Conservation (phyloP, 2,888 invertebrate species). For the Endotricha flammealis region DNA sequence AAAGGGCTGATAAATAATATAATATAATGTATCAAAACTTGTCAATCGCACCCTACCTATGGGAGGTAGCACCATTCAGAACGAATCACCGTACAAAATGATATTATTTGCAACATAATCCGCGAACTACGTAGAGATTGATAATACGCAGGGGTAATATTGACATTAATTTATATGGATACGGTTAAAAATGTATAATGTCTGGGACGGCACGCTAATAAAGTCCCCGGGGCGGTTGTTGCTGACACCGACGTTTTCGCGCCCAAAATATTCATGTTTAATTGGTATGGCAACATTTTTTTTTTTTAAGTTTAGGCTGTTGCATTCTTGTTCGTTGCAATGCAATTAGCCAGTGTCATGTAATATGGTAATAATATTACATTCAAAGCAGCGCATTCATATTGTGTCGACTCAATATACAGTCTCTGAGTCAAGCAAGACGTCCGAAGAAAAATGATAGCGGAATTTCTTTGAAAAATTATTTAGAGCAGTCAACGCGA, state of each 20-base stretch:
- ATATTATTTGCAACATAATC: constrained; percentile 78
- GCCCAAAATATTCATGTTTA: constrained; percentile 30
- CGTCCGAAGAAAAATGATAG: too few species aligned
- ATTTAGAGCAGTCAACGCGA: too few species aligned
- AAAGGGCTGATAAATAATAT: too few species aligned
- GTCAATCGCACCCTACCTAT: constrained; percentile 21
- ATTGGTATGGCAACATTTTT: constrained; percentile 8
- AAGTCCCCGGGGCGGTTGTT: constrained; percentile 57
- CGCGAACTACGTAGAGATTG: constrained; percentile 76
- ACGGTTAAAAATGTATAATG: constrained; percentile 78
- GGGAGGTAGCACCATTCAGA: constrained; percentile 68
- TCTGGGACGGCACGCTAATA: constrained; percentile 66
- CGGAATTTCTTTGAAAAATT: too few species aligned
- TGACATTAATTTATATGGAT: constrained; percentile 78
- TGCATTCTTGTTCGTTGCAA: too few species aligned
- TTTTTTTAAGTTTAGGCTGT: too few species aligned
- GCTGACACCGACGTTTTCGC: constrained; percentile 40
- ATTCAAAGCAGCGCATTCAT: too few species aligned
- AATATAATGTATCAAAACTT: constrained; percentile 37
- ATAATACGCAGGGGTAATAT: constrained; percentile 74
- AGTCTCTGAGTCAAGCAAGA: too few species aligned
- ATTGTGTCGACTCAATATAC: too few species aligned
- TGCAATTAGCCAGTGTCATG: too few species aligned
- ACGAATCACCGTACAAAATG: constrained; percentile 77
- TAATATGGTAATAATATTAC: too few species aligned